Evolutionary conservation across 2,113 vertebrate species (phyloP).

Genomic region (Echinops telfairi): DNA sequence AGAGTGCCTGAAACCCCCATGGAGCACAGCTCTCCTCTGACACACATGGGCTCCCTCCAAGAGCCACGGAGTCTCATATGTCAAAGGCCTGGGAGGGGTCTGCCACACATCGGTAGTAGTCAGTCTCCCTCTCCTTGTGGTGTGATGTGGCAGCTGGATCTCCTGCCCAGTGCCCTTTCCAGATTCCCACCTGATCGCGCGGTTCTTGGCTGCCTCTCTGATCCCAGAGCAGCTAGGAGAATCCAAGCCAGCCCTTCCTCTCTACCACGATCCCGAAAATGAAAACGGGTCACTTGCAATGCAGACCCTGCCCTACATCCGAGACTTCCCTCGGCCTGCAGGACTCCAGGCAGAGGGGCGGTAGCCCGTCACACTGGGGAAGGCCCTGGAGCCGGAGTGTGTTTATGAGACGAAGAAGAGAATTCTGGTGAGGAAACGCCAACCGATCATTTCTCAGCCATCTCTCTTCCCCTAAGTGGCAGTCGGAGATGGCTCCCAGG

Average conservation of each 20-base stretch:
- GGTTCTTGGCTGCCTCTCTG: not conserved
- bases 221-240: constrained; percentile 1
- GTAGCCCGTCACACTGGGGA: not conserved
- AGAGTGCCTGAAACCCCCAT: not conserved
- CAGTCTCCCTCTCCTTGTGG: not conserved
- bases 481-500: constrained; percentile 73
- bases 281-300: not conserved
- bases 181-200: not conserved
- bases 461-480: constrained; percentile 74
- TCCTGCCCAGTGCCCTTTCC: not conserved
- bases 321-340: not conserved
- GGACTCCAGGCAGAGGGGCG: not conserved
- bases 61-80: not conserved
- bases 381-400: constrained; percentile 12
- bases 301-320: not conserved
- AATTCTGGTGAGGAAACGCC: constrained; percentile 75
- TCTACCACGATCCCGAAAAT: not conserved
- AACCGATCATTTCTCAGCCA: constrained; percentile 72
- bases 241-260: not conserved
- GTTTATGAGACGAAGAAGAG: constrained; percentile 55
- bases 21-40: not conserved
- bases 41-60: not conserved
- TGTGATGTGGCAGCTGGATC: not conserved
- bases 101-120: not conserved
- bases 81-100: fast-evolving